Evolutionary conservation across 2,797 vertebrate species (phyloP).

Genomic region (Morus bassanus): DNA sequence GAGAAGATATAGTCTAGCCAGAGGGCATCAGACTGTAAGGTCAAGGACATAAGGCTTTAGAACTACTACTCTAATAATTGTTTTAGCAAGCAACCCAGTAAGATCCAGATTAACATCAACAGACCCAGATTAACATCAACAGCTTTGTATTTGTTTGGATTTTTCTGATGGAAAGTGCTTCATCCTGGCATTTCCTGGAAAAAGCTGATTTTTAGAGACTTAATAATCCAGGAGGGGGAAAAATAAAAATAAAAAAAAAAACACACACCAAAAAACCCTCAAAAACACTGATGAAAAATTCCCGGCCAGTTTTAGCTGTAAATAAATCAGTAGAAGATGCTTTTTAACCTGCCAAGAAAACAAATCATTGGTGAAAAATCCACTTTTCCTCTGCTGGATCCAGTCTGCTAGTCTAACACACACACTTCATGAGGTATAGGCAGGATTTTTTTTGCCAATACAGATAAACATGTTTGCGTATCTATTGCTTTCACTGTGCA

Average conservation of each 20-base stretch:
- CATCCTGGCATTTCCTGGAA: not conserved
- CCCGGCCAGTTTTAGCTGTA: not conserved
- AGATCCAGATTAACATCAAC: not conserved
- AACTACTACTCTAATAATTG: not conserved
- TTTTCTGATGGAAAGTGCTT: not conserved
- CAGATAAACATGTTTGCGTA: not conserved
- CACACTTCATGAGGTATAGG: not conserved
- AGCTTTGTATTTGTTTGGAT: not conserved
- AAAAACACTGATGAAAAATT: not conserved
- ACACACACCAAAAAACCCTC: no score
- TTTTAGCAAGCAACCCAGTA: not conserved
- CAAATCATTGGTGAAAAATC: not conserved
- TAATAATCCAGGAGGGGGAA: not conserved
- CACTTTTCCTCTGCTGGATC: not conserved
- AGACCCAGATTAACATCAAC: not conserved
- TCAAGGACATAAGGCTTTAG: not conserved
- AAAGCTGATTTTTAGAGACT: not conserved
- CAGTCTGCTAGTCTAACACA: not conserved
- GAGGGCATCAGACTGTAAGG: not conserved
- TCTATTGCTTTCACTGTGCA: not conserved
- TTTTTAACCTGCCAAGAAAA: slow-evolving; percentile 8
- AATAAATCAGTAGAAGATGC: not conserved
- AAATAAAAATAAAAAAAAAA: not conserved
- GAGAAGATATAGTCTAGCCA: not conserved
- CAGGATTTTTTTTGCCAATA: not conserved